These are phyloP conservation scores for Carabus problematicus DNA, from an alignment of 2,888 invertebrate genomes.

Conservation along the genomic window DNA sequence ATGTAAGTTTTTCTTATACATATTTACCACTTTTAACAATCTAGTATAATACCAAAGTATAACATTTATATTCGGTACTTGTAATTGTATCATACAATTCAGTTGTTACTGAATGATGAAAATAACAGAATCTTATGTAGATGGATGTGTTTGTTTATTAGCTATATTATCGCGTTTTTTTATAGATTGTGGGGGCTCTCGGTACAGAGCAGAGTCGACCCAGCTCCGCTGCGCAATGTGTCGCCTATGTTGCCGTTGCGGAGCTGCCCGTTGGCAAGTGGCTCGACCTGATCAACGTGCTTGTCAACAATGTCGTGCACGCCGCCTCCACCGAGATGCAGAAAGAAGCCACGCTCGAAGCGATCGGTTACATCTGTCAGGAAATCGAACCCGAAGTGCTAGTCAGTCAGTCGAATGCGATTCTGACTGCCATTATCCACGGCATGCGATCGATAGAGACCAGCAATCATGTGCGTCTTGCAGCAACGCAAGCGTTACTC, in stretches of 20 bases:
- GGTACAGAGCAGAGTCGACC: slow-evolving; percentile 96
- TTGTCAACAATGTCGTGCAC: slow-evolving; percentile 92
- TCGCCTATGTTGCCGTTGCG: slow-evolving; percentile 96
- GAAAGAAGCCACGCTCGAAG: slow-evolving; percentile 96
- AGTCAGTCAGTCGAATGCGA: slow-evolving; percentile 91
- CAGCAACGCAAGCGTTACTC: slow-evolving; percentile 94
- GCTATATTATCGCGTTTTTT: slow-evolving; percentile 44
- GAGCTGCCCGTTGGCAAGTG: slow-evolving; percentile 93
- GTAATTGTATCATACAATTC: too few species aligned
- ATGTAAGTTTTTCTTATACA: slow-evolving; percentile 70
- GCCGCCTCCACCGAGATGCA: slow-evolving; percentile 88
- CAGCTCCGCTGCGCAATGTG: slow-evolving; percentile 98
- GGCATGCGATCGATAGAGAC: slow-evolving; percentile 96
- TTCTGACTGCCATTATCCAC: slow-evolving; percentile 97
- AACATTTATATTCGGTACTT: not conserved
- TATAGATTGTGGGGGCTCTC: slow-evolving; percentile 87
- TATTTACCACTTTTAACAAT: not conserved
- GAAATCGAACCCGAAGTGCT: slow-evolving; percentile 96
- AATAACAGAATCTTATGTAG: not conserved
- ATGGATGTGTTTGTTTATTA: slow-evolving; percentile 8
- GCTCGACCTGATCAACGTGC: slow-evolving; percentile 85
- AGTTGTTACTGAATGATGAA: not conserved
- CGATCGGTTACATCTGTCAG: slow-evolving; percentile 98
- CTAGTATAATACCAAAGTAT: slow-evolving; percentile 14
- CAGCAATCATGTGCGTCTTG: slow-evolving; percentile 91